phyloP scores from a whole-genome alignment of 1,140 invertebrate genomes.

The Habropoda laboriosa region DNA sequence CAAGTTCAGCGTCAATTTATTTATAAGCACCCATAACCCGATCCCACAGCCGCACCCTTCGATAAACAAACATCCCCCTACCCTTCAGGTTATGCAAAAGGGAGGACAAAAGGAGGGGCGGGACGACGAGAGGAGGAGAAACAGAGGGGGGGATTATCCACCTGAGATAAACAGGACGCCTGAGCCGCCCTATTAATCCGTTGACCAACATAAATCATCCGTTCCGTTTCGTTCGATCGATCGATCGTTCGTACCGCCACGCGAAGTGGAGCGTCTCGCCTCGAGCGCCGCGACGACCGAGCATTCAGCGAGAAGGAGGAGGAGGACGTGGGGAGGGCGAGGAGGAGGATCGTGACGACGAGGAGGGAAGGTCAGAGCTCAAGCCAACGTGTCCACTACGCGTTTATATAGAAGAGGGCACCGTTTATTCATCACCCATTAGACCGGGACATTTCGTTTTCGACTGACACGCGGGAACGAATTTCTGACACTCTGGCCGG shows the following conservation, averaged over 20 bases:
- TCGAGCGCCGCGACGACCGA: constrained; percentile 17
- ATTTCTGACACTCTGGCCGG: not conserved
- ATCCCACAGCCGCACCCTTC: constrained; percentile 6
- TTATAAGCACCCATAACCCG: constrained; percentile 39
- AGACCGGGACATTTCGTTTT: constrained; percentile 18
- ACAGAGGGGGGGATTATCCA: too few species aligned
- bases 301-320: not conserved
- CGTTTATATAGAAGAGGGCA: constrained; percentile 70
- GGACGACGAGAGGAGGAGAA: too few species aligned
- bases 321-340: too few species aligned
- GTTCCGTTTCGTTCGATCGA: constrained; percentile 15
- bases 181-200: constrained; percentile 25
- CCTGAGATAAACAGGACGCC: constrained; percentile 25
- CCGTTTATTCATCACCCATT: constrained; percentile 56
- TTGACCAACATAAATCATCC: constrained; percentile 33
- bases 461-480: not conserved
- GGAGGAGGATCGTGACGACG: not conserved
- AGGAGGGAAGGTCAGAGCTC: constrained; percentile 68
- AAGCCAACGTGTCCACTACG: constrained; percentile 50
- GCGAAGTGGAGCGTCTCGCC: not conserved
- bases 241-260: constrained; percentile 6
- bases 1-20: constrained; percentile 47
- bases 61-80: constrained; percentile 33
- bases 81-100: not conserved
- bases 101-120: not conserved